Evolutionary conservation across 2,888 invertebrate species (phyloP).

Genomic region (Mylabris sibirica): DNA sequence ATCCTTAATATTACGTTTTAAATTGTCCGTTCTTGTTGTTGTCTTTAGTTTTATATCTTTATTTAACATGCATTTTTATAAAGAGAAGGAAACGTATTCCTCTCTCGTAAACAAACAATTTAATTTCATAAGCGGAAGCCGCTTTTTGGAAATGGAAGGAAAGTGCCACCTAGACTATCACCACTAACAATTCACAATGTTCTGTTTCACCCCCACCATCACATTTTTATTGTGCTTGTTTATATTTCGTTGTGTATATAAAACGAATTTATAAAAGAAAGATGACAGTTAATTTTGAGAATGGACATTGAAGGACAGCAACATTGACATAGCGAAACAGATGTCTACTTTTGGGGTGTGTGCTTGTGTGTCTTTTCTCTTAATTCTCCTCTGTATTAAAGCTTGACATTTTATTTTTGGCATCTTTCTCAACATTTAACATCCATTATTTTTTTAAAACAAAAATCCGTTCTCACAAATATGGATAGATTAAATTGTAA

Average conservation of each 20-base stretch:
- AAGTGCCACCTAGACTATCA: neutral
- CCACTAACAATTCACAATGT: neutral
- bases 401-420: too few relatives aligned
- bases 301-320: neutral
- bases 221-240: neutral
- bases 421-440: too few relatives aligned
- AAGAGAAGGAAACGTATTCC: neutral
- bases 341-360: neutral
- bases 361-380: too few relatives aligned
- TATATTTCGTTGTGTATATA: neutral
- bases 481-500: too few relatives aligned
- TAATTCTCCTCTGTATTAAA: constrained; percentile 19
- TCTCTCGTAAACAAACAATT: constrained; percentile 30
- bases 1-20: constrained; percentile 6
- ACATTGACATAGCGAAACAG: constrained; percentile 7
- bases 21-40: constrained; percentile 19
- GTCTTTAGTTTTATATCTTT: neutral
- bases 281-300: neutral
- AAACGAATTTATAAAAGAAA: neutral
- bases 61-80: constrained; percentile 18
- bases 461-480: too few relatives aligned
- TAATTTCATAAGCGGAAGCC: constrained; percentile 29
- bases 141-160: constrained; percentile 19
- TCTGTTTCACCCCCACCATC: neutral
- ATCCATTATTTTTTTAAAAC: too few relatives aligned